These are phyloP conservation scores for Drosophila serrata DNA, from an alignment of 1,140 invertebrate genomes.

Conservation along the genomic window DNA sequence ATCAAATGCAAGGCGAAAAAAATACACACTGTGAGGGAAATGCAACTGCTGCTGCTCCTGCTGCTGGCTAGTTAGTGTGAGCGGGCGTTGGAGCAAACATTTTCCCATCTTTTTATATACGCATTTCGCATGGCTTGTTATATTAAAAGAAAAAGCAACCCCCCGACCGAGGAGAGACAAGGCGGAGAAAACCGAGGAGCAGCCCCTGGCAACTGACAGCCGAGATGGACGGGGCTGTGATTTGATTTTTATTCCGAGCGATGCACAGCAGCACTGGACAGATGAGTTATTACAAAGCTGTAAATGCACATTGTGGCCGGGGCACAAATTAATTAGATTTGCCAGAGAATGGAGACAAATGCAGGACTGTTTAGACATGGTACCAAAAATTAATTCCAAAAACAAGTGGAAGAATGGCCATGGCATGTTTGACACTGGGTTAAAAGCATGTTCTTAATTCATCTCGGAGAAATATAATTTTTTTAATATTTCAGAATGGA, in stretches of 20 bases:
- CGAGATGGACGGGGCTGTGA: slow-evolving; percentile 66
- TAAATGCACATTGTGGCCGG: slow-evolving; percentile 29
- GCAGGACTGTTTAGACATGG: neutral
- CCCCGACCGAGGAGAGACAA: slow-evolving; percentile 38
- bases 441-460: neutral
- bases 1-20: slow-evolving; percentile 73
- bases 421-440: neutral
- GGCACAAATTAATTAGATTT: slow-evolving; percentile 42
- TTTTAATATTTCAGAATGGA: neutral
- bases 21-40: slow-evolving; percentile 21
- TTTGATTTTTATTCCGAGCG: slow-evolving; percentile 57
- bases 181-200: slow-evolving; percentile 29
- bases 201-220: slow-evolving; percentile 62
- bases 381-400: slow-evolving; percentile 8
- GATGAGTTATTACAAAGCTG: slow-evolving; percentile 47
- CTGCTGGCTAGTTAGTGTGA: slow-evolving; percentile 60
- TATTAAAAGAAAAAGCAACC: slow-evolving; percentile 62
- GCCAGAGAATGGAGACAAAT: slow-evolving; percentile 9
- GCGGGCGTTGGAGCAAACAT: slow-evolving; percentile 50
- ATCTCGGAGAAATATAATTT: neutral
- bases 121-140: slow-evolving; percentile 58
- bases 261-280: slow-evolving; percentile 33
- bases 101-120: slow-evolving; percentile 51
- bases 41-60: slow-evolving; percentile 2
- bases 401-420: neutral